Evolutionary conservation across 2,113 vertebrate species (phyloP).

Genomic region (Scomber scombrus): DNA sequence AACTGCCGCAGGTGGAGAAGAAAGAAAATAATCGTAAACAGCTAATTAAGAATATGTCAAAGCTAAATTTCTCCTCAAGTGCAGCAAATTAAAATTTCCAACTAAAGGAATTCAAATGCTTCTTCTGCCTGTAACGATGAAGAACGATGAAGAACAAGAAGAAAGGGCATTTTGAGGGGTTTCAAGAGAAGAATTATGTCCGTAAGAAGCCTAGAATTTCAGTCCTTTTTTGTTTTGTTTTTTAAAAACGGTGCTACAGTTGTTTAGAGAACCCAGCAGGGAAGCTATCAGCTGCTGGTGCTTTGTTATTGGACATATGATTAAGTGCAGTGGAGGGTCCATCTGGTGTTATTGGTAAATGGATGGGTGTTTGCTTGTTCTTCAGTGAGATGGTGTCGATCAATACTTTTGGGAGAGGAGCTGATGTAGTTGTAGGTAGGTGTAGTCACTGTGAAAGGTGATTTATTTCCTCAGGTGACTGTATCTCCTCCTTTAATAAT

Average conservation of each 20-base stretch:
- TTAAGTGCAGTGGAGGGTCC: slow-evolving; percentile 19
- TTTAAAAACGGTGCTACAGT: neutral
- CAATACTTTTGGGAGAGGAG: slow-evolving; percentile 31
- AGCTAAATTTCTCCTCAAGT: neutral
- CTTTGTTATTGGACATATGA: slow-evolving; percentile 34
- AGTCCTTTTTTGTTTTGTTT: slow-evolving; percentile 11
- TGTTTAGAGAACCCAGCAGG: slow-evolving; percentile 23
- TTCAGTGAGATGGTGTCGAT: slow-evolving; percentile 32
- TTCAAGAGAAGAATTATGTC: neutral
- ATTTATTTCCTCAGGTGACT: neutral
- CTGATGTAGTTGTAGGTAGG: slow-evolving; percentile 13
- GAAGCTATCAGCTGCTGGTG: slow-evolving; percentile 8
- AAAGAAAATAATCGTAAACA: neutral
- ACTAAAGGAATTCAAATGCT: neutral
- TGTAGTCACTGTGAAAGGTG: neutral
- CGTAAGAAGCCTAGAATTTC: neutral
- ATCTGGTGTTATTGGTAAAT: slow-evolving; percentile 10
- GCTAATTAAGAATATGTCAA: neutral
- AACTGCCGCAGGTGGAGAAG: neutral
- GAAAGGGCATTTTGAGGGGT: neutral
- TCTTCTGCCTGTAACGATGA: neutral
- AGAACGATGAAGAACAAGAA: neutral
- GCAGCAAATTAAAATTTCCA: neutral
- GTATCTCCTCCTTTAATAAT: too few relatives aligned
- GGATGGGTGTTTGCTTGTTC: slow-evolving; percentile 8